Evolutionary conservation across 2,888 invertebrate species (phyloP), one percentile per base, ranked within the genome.

Genomic region (Amblyjoppa proteus): DNA sequence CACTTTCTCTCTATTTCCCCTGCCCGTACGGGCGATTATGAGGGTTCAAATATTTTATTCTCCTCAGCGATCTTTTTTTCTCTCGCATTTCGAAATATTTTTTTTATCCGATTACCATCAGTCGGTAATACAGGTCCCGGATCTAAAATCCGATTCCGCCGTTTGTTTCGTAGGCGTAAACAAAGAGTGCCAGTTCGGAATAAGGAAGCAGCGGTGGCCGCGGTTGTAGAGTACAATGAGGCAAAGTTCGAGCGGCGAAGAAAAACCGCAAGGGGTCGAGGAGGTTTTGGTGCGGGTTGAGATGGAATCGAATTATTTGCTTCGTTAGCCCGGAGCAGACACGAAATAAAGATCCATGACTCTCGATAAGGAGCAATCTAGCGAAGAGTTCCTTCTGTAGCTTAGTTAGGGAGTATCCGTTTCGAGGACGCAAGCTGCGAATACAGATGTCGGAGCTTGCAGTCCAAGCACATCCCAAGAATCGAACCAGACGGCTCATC

Each of bases 381-480:
- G 61, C 25, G 20, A 61, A 79, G 78, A 45, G 61, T 71, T 38
- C 45, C 69, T 58, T 41, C 41, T n/a, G 70, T 31, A 70, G 70
- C 78, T 79, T 79, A 70, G 78, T 79, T 79, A 79, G 25, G 13
- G 20, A 61, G 34, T 79, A 45, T 79, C 45, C 31, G 70, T 49
- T 58, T 69, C 41, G 45, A 58, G 20, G 49, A 53, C 69, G 69
- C 78, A 25, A 76, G 76, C 53, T 34, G n/a, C 41, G 78, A 79
- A 79, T 70, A 76, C 58, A 70, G 69, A 68, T 51, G 13, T 53
- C 25, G 56, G n/a, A 64, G 66, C 34, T 76, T 51, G 38, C 66
- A 76, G 53, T 76, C 66, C 64, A 38, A 53, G 38, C 66, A 34
- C 76, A 66, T 49, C n/a, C 66, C 0, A 13, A 41, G 38, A 11